Conservation (phyloP, 2,797 vertebrate genomes). For the Lerista edwardsae region DNA sequence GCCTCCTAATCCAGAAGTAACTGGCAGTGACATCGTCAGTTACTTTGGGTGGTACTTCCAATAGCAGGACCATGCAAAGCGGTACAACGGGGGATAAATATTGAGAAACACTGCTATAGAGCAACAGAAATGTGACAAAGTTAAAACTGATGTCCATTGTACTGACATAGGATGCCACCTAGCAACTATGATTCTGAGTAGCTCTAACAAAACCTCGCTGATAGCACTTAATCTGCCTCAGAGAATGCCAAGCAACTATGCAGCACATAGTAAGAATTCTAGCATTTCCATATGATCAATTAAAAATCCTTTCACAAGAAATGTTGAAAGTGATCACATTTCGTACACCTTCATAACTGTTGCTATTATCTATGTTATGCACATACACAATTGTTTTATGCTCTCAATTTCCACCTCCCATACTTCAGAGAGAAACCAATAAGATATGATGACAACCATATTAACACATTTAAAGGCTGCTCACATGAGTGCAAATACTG, state of each 20-base stretch:
- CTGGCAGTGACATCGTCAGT: no score
- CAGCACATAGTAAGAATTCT: not conserved
- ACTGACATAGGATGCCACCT: not conserved
- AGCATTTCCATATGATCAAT: not conserved
- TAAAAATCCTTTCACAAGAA: not conserved
- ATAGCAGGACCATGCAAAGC: no score
- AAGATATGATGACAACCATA: not conserved
- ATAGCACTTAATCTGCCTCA: not conserved
- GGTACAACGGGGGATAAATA: no score
- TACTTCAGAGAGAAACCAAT: not conserved
- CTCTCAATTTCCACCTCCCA: not conserved
- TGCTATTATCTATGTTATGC: not conserved
- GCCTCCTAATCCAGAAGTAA: no score
- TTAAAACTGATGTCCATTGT: not conserved
- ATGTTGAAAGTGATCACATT: not conserved
- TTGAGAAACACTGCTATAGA: not conserved
- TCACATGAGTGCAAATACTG: not conserved
- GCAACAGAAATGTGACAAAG: no score
- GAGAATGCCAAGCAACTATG: not conserved
- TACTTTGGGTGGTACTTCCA: no score
- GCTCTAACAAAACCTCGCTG: not conserved
- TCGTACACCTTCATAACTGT: not conserved
- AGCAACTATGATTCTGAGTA: not conserved
- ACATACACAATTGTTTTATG: not conserved
- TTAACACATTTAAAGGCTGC: no score